Conservation (phyloP, 2,113 vertebrate species). For the Otolemur garnettii region DNA sequence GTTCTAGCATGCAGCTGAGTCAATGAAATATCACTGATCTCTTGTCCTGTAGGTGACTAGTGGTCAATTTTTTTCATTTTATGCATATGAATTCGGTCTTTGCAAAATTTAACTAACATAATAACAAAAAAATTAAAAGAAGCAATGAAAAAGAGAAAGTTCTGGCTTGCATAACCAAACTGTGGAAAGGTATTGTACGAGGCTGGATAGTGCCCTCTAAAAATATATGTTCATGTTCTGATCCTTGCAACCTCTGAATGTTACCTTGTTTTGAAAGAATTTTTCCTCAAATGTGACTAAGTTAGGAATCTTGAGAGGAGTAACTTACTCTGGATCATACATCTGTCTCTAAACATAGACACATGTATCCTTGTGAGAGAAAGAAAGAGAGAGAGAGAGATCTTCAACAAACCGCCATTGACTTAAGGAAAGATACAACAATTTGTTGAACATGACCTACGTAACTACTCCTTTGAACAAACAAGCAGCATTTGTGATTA, state of each 20-base stretch:
- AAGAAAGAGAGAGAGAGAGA: neutral
- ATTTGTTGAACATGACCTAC: neutral
- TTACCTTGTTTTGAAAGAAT: neutral
- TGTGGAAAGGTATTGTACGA: neutral
- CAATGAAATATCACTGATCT: neutral
- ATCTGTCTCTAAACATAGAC: neutral
- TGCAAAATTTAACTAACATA: neutral
- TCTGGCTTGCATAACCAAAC: neutral
- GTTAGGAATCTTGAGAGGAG: neutral
- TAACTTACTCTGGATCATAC: neutral
- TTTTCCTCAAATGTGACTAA: neutral
- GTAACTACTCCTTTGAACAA: neutral
- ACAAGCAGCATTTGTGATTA: neutral
- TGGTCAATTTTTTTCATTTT: neutral
- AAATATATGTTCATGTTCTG: too few species aligned
- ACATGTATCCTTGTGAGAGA: neutral
- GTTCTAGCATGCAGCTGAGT: neutral
- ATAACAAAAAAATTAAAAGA: neutral
- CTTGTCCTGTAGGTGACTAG: neutral
- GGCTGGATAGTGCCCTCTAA: neutral
- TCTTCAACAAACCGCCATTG: neutral
- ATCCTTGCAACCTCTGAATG: neutral
- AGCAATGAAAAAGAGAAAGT: neutral
- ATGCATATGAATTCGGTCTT: neutral
- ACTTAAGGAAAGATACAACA: accelerated